Evolutionary conservation across 1,140 invertebrate genomes (phyloP), one percentile per base, ranked within the genome.

Genomic region (Trachymyrmex cornetzi): DNA sequence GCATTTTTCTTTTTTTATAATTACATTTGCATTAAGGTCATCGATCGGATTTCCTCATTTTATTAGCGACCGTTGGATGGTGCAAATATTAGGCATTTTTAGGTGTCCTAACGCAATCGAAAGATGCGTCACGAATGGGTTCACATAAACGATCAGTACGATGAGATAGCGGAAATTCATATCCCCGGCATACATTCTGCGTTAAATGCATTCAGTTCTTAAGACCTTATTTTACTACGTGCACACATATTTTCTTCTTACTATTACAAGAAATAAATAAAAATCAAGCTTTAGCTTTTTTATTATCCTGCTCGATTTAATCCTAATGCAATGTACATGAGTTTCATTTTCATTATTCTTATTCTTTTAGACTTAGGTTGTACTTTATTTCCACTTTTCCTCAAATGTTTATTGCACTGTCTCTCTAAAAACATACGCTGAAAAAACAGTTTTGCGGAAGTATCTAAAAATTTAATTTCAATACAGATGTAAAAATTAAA

Each of bases 21-120:
- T 82, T 63, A 63, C 80, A 63, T 75, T 84, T 84, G 57, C 69
- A 84, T 84, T 75, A 84, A 84, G 80, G 27, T 84, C 80, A 24
- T 84, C 57, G 44, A 50, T 55, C 55, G 48, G 44, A 84, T 84
- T 81, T 74, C 44, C 38, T 61, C 38, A 69, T 44, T n/a, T 75
- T 75, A 75, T 74, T 48, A 84, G 63, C 55, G 24, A 9, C 38
- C 57, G 24, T 11, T n/a, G n/a, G 55, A 24, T 50, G 64, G 1
- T 24, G 30, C 24, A 27, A 61, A 84, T 82, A 48, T 84, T 59
- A n/a, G 69, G n/a, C 7, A 74, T 50, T 50, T 84, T 75, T 59
- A 44, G 9, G 38, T 44, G 38, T 44, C 6, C 53, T 5, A 9
- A 38, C 5, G n/a, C 22, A 24, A 27, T 27, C 14, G 14, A 48